Evolutionary conservation across 2,888 invertebrate genomes (phyloP), one percentile per base, ranked within the genome.

Genomic region (Drosophila sordidula): DNA sequence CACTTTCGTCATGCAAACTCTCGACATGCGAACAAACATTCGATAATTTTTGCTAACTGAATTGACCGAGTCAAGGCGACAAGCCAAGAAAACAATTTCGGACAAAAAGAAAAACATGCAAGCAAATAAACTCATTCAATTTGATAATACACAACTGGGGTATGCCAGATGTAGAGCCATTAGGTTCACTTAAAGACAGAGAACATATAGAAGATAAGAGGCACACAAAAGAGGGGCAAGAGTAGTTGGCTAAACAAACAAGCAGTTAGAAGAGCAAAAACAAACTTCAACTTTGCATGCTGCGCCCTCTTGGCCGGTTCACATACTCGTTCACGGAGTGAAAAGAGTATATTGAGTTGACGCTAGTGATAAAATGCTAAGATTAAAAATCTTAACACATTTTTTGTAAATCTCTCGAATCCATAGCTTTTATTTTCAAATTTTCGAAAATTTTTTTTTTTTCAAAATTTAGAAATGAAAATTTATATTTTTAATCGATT

Each of bases 31-130:
- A 63, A 68, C 78, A 76, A 74, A 63, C 62, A 78, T 62, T 72
- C 87, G 68, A 83, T 83, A 86, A 88, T 83, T 83, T 88, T 80
- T 84, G 52, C 62, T 78, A 83, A 87, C 81, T 78, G 84, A 85
- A 87, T 85, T 87, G 77, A 75, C 75, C 83, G 65, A 71, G 51
- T 38, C 50, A 36, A n/a, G 36, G 36, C 51, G 39, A 63, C 55
- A 47, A 69, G 58, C 52, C 44, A 56, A 59, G 59, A 76, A 61
- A 63, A 72, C 80, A 72, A 65, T 59, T 70, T 67, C 38, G 44
- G 36, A 44, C 59, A 68, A 62, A 75, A 57, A 70, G 66, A 61
- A 64, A 57, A 62, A 73, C 59, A 58, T 45, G 68, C 72, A 70
- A 73, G 73, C 78, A 88, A 86, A 86, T 73, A 83, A 78, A 80